Conservation (phyloP, 1,140 invertebrate species). For the Neelides sp. region DNA sequence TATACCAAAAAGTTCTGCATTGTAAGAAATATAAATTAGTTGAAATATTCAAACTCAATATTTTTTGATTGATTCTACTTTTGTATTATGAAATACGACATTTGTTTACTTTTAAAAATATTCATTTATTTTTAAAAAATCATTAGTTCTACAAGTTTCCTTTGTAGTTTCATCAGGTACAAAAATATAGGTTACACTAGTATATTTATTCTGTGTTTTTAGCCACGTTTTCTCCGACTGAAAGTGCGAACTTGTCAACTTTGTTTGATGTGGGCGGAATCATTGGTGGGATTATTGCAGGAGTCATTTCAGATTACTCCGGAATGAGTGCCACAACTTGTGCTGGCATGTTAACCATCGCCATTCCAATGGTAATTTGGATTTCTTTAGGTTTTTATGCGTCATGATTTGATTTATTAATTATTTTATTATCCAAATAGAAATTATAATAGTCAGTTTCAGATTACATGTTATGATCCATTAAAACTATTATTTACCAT, state of each 20-base stretch:
- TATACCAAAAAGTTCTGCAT: too few relatives aligned
- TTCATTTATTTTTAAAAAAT: too few relatives aligned
- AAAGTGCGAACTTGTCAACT: slow-evolving; percentile 72
- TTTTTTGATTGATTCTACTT: too few relatives aligned
- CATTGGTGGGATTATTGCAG: slow-evolving; percentile 74
- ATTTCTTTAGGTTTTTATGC: neutral
- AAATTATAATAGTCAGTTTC: too few relatives aligned
- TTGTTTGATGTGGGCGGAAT: slow-evolving; percentile 86
- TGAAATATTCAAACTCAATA: too few relatives aligned
- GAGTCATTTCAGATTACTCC: slow-evolving; percentile 66
- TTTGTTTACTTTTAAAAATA: too few relatives aligned
- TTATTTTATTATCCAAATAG: neutral
- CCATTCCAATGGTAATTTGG: slow-evolving; percentile 63
- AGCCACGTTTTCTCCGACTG: slow-evolving; percentile 54
- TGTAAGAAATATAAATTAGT: too few relatives aligned
- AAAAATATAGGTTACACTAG: neutral
- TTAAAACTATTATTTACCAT: too few relatives aligned
- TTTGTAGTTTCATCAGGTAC: neutral
- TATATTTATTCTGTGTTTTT: slow-evolving; percentile 31
- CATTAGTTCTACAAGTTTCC: neutral
- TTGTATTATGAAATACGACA: slow-evolving; percentile 6
- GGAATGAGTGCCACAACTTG: slow-evolving; percentile 76
- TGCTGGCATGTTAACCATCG: slow-evolving; percentile 60
- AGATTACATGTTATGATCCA: too few relatives aligned
- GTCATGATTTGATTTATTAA: neutral